Evolutionary conservation across 2,888 invertebrate genomes (phyloP), one percentile per base, ranked within the genome.

Genomic region (Anoplius nigerrimus): DNA sequence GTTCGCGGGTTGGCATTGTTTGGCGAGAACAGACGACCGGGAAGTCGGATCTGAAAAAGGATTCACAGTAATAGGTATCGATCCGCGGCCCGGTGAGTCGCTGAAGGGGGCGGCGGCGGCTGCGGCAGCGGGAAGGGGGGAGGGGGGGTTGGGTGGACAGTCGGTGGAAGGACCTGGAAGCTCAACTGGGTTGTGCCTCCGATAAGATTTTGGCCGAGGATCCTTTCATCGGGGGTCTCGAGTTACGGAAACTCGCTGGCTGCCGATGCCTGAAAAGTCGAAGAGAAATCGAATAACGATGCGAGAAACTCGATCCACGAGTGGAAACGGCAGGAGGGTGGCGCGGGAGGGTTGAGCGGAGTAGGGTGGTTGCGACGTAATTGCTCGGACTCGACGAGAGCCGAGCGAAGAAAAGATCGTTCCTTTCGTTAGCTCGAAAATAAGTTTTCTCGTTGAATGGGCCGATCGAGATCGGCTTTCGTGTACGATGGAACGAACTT

Each of bases 361-460:
- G 34, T 34, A 11, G 34, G 34, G 34, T 34, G 34, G 52, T 21
- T 20, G 34, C 27, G 55, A 60, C 70, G 73, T 75, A 77, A 78
- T 78, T 77, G 77, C 78, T 57, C 67, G 75, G 71, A 69, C 67
- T 70, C 54, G 67, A 71, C 54, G 51, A 64, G 68, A 51, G 69
- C 60, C 21, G 16, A 24, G 6, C 64, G 59, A 69, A 72, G 71
- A 75, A 73, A 71, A 62, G 69, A 69, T 73, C 67, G 69, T 78
- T 62, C 66, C 69, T 77, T 78, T 78, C 77, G 77, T 78, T 77
- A 75, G 73, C 64, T 77, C 66, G 75, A 71, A 71, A 77, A 75
- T 73, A 78, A 78, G 77, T 77, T 77, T 74, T 59, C 56, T 54
- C 69, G 66, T 69, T 77, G 68, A 78, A 75, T 75, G 15, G 52